Percentiles rank a stretch among this genome's conserved stretches.
These are phyloP conservation scores for Adineta ricciae DNA, from an alignment of 2,888 invertebrate genomes.

Conservation along the genomic window DNA sequence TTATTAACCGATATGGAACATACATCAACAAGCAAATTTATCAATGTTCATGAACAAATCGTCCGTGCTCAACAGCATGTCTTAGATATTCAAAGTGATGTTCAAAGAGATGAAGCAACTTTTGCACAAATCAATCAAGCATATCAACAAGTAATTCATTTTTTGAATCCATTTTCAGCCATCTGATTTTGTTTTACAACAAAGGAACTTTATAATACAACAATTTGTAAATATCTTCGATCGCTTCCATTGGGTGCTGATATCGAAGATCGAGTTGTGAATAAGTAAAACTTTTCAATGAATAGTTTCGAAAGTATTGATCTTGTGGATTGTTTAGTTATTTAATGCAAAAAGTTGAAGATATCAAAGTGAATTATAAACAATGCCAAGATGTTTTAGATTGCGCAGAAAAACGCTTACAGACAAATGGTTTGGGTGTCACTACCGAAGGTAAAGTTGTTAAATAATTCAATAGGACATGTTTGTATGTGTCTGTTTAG, in stretches of 20 bases:
- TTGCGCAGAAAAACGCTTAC: constrained; percentile 22
- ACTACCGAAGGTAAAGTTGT: not conserved
- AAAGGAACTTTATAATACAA: constrained; percentile 15
- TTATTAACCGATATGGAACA: constrained; percentile 14
- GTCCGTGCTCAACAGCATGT: constrained; percentile 3
- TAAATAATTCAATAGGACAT: not conserved
- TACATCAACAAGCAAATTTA: constrained; percentile 6
- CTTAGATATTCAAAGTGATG: constrained; percentile 16
- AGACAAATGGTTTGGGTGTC: constrained; percentile 4
- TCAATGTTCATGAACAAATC: constrained; percentile 18
- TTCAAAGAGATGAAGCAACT: constrained; percentile 1
- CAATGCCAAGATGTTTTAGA: constrained; percentile 17
- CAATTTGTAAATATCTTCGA: not conserved
- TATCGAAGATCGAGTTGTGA: constrained; percentile 16
- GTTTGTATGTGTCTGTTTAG: too few relatives aligned
- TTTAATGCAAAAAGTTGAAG: constrained; percentile 18
- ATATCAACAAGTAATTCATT: not conserved
- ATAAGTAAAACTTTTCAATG: not conserved
- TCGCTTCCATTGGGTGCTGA: constrained; percentile 21
- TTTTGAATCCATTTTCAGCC: too few relatives aligned
- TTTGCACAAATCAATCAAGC: constrained; percentile 11
- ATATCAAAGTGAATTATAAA: not conserved
- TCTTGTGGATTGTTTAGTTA: not conserved
- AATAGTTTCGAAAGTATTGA: not conserved
- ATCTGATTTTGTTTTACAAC: too few relatives aligned